These are phyloP conservation scores for Bettongia penicillata DNA, from an alignment of 2,113 vertebrate genomes.

Conservation along the genomic window DNA sequence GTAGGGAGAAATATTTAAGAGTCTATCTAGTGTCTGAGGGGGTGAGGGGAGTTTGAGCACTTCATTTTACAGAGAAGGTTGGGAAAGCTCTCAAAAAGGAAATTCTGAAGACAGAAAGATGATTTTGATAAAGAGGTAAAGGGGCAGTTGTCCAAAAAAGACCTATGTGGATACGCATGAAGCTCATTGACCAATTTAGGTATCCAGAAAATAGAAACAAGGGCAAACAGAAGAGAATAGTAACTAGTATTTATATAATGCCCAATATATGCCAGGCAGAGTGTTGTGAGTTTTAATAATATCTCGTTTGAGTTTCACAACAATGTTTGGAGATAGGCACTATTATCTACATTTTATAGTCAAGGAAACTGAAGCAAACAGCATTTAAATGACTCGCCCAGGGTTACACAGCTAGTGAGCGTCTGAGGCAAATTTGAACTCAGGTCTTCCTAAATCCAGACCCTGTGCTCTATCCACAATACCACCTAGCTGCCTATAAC, in stretches of 20 bases:
- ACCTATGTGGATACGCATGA: too few species aligned
- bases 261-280: background rate
- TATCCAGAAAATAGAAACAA: background rate
- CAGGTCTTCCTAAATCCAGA: background rate
- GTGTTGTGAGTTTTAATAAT: background rate
- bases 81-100: background rate
- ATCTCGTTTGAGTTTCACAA: constrained; percentile 10
- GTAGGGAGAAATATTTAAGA: too few species aligned
- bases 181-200: background rate
- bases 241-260: background rate
- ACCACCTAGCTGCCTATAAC: background rate
- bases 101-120: background rate
- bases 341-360: constrained; percentile 31
- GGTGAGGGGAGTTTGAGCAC: too few species aligned
- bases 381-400: background rate
- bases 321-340: background rate
- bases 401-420: background rate
- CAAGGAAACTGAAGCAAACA: background rate
- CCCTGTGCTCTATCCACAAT: background rate
- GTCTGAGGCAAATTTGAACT: background rate
- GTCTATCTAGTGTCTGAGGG: too few species aligned
- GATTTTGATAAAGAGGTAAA: constrained; percentile 21
- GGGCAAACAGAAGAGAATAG: background rate
- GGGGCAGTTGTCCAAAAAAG: background rate
- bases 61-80: constrained; percentile 17